Evolutionary conservation across 2,888 invertebrate species (phyloP), one percentile per base, ranked within the genome.

Genomic region (Poecilobothrus nobilitatus): DNA sequence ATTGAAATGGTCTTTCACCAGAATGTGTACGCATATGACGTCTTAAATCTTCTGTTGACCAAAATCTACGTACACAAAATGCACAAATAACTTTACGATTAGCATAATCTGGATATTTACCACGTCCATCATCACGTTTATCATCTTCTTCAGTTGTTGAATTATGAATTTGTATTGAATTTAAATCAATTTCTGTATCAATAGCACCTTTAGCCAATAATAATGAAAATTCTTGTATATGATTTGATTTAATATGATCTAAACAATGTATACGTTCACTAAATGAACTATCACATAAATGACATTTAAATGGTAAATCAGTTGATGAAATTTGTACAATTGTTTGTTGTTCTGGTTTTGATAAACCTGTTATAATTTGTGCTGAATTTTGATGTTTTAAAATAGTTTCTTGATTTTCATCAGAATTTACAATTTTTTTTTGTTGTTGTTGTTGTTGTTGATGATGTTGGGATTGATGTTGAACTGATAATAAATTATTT

Each of bases 21-120:
- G 93, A 92, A 79, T 97, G 96, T 0, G 95, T 95, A 22, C 95
- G 85, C 94, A 96, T 95, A 81, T 97, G 97, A 0, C 95, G 88
- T 0, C 95, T 86, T 7, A 96, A 84, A 80, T 97, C 96, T 79
- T 96, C 95, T 0, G 95, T 92, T 0, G 95, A 95, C 95, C 95
- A 95, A 83, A 96, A 96, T 66, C 95, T 89, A 71, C 95, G 90
- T 78, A 95, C 86, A 80, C 96, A 97, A 78, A 96, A 94, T 0
- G 95, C 94, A 79, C 96, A 94, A 69, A 93, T 91, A 8, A 91
- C 93, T 85, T 93, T 93, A 76, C 93, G 86, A 76, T 93, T 92
- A 70, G 91, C 91, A 76, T 94, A 93, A 78, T 93, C 93, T 0
- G 92, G 92, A 79, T 92, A 91, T 75, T 91, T 91, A 65, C 92